Conservation (phyloP, 2,113 vertebrate genomes). For the Labrus mixtus region DNA sequence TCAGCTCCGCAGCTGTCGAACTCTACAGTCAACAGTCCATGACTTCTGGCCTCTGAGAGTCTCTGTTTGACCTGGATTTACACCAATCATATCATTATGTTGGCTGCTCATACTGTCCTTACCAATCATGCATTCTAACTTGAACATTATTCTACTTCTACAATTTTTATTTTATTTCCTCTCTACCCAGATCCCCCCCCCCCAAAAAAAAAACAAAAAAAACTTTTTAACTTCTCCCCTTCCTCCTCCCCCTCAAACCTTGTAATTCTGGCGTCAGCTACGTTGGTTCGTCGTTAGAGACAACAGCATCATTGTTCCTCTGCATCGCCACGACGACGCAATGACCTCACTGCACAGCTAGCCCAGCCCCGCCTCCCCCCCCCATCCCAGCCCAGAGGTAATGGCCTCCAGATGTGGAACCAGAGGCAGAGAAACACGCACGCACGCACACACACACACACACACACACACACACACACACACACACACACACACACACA, state of each 20-base stretch:
- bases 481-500: constrained; percentile 33
- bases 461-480: neutral
- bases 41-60: constrained; percentile 7
- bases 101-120: constrained; percentile 19
- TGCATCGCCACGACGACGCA: constrained; percentile 69
- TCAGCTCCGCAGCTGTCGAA: constrained; percentile 45
- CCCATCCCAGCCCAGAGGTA: constrained; percentile 65
- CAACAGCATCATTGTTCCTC: constrained; percentile 82
- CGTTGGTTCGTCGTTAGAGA: constrained; percentile 53
- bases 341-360: constrained; percentile 80
- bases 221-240: neutral
- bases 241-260: neutral
- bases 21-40: constrained; percentile 3
- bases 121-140: constrained; percentile 44
- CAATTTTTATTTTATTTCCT: constrained; percentile 31
- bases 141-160: constrained; percentile 25
- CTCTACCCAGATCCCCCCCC: neutral
- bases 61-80: constrained; percentile 37
- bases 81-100: constrained; percentile 20
- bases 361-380: constrained; percentile 46
- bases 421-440: constrained; percentile 49
- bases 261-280: constrained; percentile 41
- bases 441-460: constrained; percentile 23
- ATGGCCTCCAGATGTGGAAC: constrained; percentile 81
- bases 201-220: too few relatives aligned